Conservation (phyloP, 2,888 invertebrate genomes). For the Malachius bipustulatus region DNA sequence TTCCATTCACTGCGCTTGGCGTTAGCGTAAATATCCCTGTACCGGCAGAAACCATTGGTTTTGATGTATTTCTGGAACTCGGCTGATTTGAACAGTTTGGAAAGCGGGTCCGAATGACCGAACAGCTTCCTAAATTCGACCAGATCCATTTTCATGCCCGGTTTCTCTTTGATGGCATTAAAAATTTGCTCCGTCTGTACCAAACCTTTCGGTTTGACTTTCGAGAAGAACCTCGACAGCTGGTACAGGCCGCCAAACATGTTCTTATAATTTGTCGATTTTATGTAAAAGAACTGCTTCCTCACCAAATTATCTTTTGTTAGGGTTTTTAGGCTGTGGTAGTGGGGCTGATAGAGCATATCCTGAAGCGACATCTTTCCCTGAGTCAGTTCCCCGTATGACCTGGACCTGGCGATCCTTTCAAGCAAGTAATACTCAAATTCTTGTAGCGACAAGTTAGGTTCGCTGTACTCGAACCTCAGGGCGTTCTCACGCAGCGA, state of each 20-base stretch:
- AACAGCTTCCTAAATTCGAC: conserved; percentile 39
- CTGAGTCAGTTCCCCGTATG: conserved; percentile 56
- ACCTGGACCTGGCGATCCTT: conserved; percentile 57
- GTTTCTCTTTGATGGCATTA: conserved; percentile 41
- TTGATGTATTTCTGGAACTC: conserved; percentile 44
- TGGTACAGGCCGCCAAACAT: conserved; percentile 44
- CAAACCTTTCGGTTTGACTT: conserved; percentile 42
- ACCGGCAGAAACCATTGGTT: conserved; percentile 39
- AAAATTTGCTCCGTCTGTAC: conserved; percentile 44
- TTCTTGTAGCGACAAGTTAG: conserved; percentile 39
- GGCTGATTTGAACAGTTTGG: conserved; percentile 41
- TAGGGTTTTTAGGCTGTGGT: conserved; percentile 53
- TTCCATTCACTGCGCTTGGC: conserved; percentile 42
- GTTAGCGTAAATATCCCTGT: conserved; percentile 45
- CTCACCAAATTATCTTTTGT: conserved; percentile 44
- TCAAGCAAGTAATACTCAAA: conserved; percentile 62
- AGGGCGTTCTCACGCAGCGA: conserved; percentile 45
- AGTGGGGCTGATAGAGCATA: conserved; percentile 48
- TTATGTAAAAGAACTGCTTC: conserved; percentile 41
- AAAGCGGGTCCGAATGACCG: conserved; percentile 15
- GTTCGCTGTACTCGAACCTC: conserved; percentile 40
- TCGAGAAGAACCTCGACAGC: conserved; percentile 48
- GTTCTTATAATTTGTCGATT: conserved; percentile 25
- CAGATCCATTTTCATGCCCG: conserved; percentile 42
- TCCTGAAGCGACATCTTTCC: conserved; percentile 46